Conservation (phyloP, 2,888 invertebrate species). For the Ditula angustiorana region DNA sequence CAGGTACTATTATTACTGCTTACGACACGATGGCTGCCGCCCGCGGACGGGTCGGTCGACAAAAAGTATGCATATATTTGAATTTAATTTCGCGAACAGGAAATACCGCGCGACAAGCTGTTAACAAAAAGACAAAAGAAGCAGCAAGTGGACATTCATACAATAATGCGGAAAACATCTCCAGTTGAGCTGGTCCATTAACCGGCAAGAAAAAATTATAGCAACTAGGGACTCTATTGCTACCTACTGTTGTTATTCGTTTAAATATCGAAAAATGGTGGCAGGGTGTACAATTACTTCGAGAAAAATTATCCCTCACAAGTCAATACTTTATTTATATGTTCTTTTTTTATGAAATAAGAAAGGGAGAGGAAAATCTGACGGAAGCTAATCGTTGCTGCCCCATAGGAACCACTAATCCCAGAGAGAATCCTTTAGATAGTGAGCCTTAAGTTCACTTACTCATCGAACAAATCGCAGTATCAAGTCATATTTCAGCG, state of each 20-base stretch:
- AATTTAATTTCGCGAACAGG: conserved; percentile 80
- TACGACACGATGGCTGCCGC: conserved; percentile 45
- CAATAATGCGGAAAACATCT: conserved; percentile 39
- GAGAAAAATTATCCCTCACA: too few species aligned
- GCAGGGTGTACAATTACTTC: too few species aligned
- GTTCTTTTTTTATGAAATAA: too few species aligned
- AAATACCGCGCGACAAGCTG: conserved; percentile 68
- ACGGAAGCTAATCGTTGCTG: too few species aligned
- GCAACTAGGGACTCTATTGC: not conserved
- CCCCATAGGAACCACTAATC: too few species aligned
- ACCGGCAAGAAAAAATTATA: conserved; percentile 22
- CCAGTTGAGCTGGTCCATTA: conserved; percentile 19
- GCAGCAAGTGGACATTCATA: conserved; percentile 45
- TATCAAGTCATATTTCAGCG: too few species aligned
- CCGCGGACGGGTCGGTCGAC: conserved; percentile 71
- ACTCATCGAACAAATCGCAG: too few species aligned
- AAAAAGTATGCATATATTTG: conserved; percentile 82
- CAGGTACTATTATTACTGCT: conserved; percentile 30
- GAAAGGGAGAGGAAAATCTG: too few species aligned
- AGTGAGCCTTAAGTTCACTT: too few species aligned
- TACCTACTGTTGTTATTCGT: not conserved
- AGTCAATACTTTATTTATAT: too few species aligned
- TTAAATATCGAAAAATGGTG: not conserved
- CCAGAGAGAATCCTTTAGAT: too few species aligned
- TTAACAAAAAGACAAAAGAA: conserved; percentile 56